Conservation (phyloP, 2,113 vertebrate species). For the Coregonus clupeaformis region DNA sequence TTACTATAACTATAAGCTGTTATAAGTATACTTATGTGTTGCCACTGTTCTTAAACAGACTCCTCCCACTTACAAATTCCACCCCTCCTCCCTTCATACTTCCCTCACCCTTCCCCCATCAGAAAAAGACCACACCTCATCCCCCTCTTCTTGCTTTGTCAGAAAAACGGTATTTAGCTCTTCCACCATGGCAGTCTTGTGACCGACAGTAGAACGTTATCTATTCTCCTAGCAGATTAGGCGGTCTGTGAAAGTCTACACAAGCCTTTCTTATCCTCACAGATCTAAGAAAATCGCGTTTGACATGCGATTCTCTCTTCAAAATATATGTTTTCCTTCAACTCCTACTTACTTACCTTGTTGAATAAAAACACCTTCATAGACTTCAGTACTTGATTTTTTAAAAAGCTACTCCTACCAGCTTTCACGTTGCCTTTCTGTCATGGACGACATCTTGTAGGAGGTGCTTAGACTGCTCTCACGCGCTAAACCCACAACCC, state of each 20-base stretch:
- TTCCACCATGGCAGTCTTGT: constrained; percentile 22
- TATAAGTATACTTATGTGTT: neutral
- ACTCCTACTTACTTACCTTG: neutral
- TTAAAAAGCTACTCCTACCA: too few relatives aligned
- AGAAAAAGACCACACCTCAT: constrained; percentile 15
- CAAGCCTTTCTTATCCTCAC: too few relatives aligned
- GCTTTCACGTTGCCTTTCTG: neutral
- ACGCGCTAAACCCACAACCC: neutral
- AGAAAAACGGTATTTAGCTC: constrained; percentile 18
- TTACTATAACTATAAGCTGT: too few relatives aligned
- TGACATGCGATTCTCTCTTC: neutral
- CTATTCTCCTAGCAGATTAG: too few relatives aligned
- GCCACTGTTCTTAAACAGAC: constrained; percentile 18
- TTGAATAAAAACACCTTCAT: neutral
- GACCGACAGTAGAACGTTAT: neutral
- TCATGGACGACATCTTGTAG: constrained; percentile 15
- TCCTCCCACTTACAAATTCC: constrained; percentile 49
- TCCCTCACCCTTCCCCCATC: neutral
- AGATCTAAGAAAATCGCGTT: too few relatives aligned
- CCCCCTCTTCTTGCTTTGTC: constrained; percentile 29
- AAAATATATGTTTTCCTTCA: neutral
- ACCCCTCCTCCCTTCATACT: constrained; percentile 37
- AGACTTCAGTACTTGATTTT: too few relatives aligned
- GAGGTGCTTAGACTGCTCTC: constrained; percentile 12
- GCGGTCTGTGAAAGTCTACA: too few relatives aligned